Conservation (phyloP, 2,797 vertebrate genomes). For the Octomys mimax region DNA sequence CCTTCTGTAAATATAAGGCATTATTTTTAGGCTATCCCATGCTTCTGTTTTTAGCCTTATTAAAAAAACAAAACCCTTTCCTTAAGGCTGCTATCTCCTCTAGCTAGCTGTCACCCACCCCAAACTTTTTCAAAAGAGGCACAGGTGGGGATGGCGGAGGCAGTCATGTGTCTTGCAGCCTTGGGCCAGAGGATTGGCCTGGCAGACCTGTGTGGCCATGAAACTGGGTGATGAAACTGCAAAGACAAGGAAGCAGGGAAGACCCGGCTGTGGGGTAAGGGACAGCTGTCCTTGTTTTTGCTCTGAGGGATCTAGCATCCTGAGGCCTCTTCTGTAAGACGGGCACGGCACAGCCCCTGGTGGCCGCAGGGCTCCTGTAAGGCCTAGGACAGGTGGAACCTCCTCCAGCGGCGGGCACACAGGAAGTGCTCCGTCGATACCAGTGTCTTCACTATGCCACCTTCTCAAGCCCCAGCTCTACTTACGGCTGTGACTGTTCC, state of each 20-base stretch:
- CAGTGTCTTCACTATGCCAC: not conserved
- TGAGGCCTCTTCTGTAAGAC: not conserved
- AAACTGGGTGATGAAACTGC: not conserved
- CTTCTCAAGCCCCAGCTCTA: not conserved
- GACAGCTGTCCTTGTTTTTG: too few species aligned
- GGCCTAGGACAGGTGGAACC: not conserved
- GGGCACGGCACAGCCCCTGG: not conserved
- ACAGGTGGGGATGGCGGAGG: not conserved
- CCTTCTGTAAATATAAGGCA: constrained; percentile 1
- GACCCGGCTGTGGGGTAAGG: not conserved
- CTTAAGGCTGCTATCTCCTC: constrained; percentile 7
- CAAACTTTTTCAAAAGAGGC: not conserved
- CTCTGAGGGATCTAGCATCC: not conserved
- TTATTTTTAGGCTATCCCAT: constrained; percentile 11
- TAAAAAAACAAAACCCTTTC: constrained; percentile 46
- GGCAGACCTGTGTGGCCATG: not conserved
- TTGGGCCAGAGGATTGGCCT: not conserved
- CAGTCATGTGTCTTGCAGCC: not conserved
- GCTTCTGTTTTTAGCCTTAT: constrained; percentile 32
- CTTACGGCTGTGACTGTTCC: not conserved
- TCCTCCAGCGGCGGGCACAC: not conserved
- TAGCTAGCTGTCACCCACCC: not conserved
- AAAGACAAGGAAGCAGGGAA: not conserved
- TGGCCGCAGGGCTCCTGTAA: not conserved
- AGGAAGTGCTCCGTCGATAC: not conserved